Evolutionary conservation across 2,797 vertebrate genomes (phyloP), one percentile per base, ranked within the genome.

Genomic region (Miichthys miiuy): DNA sequence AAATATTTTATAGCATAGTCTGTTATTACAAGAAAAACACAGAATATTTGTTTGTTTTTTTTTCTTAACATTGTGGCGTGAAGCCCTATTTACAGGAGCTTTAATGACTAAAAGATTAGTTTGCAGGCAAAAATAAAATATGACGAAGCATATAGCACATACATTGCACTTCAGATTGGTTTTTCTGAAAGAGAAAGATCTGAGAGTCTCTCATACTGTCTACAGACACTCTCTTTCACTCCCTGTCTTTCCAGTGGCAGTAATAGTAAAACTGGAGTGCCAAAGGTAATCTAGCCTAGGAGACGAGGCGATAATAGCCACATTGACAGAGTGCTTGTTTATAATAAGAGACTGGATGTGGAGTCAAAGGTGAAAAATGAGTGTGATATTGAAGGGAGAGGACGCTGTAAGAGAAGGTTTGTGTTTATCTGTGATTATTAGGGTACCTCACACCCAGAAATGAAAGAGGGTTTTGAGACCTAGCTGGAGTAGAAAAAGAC

Each of bases 341-440:
- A 87, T 93, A 94, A 95, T 93, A 91, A 90, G 89, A 93, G 90
- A 85, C 93, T 85, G 87, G 85, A 93, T 87, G 92, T 89, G 82
- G 78, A 94, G 94, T 93, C 94, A 94, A 94, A 94, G 93, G 93
- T 92, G 92, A 94, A 94, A 93, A 94, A 95, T 92, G 88, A 94
- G 87, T 93, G 93, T 87, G 91, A 93, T 95, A 94, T 95, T 90
- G 92, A 84, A 81, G 78, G 69, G 58, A 81, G 78, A 89, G 79
- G 80, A 83, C 81, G 82, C 75, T 75, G 88, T 78, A 80, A 78
- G 80, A 75, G 72, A 70, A 77, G 77, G 80, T 84, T 86, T 91
- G 86, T 89, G 86, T 88, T 88, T 88, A 85, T 80, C 68, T 89
- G 82, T 81, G 87, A 87, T 90, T 89, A 87, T 91, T 79, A 82